Evolutionary conservation across 2,113 vertebrate species (phyloP).

Genomic region (Corythaixoides concolor): DNA sequence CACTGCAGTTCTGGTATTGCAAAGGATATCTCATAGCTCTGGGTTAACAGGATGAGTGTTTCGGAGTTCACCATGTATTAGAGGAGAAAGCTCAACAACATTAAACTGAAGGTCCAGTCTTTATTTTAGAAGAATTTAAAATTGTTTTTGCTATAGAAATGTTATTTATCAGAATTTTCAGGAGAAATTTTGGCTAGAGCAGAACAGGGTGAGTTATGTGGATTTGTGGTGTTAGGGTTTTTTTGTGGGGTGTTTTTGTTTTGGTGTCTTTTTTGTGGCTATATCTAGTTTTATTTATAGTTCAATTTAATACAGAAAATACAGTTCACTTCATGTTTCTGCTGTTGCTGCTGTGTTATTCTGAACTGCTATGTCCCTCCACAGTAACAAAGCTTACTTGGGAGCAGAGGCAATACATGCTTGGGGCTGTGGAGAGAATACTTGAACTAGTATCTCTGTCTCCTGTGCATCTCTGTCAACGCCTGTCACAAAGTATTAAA

Average conservation of each 20-base stretch:
- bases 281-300: background rate
- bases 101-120: background rate
- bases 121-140: background rate
- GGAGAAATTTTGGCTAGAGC: background rate
- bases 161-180: accelerated
- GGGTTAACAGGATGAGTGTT: background rate
- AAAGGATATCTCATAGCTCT: background rate
- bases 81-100: background rate
- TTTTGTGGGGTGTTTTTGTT: background rate
- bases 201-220: background rate
- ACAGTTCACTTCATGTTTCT: background rate
- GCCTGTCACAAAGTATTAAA: background rate
- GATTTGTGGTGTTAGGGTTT: background rate
- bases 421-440: background rate
- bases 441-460: background rate
- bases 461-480: background rate
- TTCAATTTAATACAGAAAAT: background rate
- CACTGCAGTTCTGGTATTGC: background rate
- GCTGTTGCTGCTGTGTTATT: background rate
- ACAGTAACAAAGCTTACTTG: background rate
- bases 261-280: background rate
- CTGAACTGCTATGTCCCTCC: background rate
- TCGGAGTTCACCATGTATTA: background rate
- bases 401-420: background rate
- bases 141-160: background rate